Evolutionary conservation across 2,797 vertebrate species (phyloP), one percentile per base, ranked within the genome.

Genomic region (Centropyge bicolor): DNA sequence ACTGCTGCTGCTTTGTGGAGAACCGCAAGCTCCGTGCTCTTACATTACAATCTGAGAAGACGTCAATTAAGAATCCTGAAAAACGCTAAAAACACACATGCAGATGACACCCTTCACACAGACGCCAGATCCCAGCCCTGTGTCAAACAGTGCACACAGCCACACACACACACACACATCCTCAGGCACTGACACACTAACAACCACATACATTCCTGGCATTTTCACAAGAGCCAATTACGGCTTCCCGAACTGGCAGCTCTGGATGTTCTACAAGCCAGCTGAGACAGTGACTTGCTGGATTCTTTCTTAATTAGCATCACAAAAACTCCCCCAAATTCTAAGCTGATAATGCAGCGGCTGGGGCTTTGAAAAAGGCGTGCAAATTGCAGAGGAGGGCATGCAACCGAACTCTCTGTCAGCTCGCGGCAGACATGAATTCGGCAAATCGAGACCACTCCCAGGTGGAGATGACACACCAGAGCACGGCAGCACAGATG

Each of bases 131-230:
- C 74, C 70, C 70, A 35, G 40, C 27, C 43, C 13, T 72, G 59
- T 62, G 80, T 85, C 72, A 78, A 79, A 83, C 62, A 45, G 72
- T 80, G 62, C 83, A 63, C 70, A 40, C 51, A 64, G 68, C 71
- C 76, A 76, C 71, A 87, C 69, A 81, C 79, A 87, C 69, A 81
- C 79, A 78, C 79, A 82, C 79, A 80, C 78, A 61, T 85, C 88
- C 89, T 73, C 66, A 81, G 81, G 85, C 86, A 19, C 19, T 36
- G 60, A 73, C 76, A 82, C 63, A 63, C 70, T 56, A 81, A 82
- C 68, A 69, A 88, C 87, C 91, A 72, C 85, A 85, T 64, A 77
- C 89, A 94, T 93, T 92, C 87, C 80, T 92, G 76, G 76, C 85
- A 90, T 89, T 91, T 89, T 85, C 64, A 64, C 78, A 67, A 77